Conservation (phyloP, 2,797 vertebrate species). For the Hirundo rustica region DNA sequence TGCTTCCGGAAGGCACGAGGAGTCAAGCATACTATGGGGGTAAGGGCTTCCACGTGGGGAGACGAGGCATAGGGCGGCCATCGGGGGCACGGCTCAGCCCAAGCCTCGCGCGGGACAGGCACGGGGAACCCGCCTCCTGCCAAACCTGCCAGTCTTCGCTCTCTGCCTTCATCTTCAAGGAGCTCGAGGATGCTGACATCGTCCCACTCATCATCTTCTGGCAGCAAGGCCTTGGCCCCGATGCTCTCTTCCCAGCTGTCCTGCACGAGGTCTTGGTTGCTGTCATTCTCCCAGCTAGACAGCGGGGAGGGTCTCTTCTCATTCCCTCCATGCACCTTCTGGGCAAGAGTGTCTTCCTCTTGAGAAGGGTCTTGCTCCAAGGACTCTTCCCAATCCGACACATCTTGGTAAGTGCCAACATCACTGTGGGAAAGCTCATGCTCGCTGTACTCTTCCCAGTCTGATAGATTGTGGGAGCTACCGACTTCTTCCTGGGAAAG, state of each 20-base stretch:
- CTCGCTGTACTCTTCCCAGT: background rate
- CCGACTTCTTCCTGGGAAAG: accelerated
- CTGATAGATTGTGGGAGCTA: background rate
- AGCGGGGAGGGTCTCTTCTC: accelerated
- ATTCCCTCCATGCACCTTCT: too few species aligned
- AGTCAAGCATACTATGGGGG: too few species aligned
- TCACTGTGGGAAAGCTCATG: accelerated
- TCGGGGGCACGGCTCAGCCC: background rate
- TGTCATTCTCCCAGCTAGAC: background rate
- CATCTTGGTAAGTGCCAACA: accelerated
- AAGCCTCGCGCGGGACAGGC: background rate
- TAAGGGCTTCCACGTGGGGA: accelerated
- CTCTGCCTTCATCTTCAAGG: accelerated
- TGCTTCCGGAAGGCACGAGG: too few species aligned
- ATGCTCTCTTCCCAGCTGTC: background rate
- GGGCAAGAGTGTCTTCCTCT: accelerated
- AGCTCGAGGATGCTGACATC: accelerated
- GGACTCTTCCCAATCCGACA: background rate
- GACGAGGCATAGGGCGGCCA: background rate
- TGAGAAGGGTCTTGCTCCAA: background rate
- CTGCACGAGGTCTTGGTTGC: accelerated
- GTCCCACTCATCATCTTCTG: accelerated
- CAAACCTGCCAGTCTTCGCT: accelerated
- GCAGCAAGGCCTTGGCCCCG: background rate
- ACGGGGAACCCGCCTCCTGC: background rate